phyloP scores from a whole-genome alignment of 2,888 invertebrate species.

The Ryuthela nishihirai region DNA sequence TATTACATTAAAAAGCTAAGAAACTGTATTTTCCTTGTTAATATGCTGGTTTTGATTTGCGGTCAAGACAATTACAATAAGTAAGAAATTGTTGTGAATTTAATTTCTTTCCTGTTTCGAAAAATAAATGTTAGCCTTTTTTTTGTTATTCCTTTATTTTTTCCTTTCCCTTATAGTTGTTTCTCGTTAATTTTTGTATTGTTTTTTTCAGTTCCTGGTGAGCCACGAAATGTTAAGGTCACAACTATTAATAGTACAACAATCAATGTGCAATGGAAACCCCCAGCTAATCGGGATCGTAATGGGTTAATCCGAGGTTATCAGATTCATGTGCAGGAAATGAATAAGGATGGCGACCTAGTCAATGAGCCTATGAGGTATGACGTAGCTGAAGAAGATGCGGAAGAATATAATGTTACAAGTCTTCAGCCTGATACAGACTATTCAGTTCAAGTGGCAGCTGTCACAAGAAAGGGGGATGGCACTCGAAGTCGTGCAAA shows the following conservation, averaged over 20 bases:
- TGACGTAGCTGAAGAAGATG: conserved; percentile 75
- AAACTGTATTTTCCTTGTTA: too few relatives aligned
- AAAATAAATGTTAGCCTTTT: too few relatives aligned
- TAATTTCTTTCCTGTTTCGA: too few relatives aligned
- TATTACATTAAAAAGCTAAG: too few relatives aligned
- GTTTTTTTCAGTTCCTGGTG: conserved; percentile 79
- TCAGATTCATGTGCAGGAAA: conserved; percentile 91
- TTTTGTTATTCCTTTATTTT: too few relatives aligned
- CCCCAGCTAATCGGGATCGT: conserved; percentile 82
- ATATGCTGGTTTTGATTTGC: too few relatives aligned
- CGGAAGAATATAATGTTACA: conserved; percentile 72
- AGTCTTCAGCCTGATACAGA: conserved; percentile 92
- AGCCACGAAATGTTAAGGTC: conserved; percentile 88
- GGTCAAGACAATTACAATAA: too few relatives aligned
- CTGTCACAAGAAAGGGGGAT: conserved; percentile 93
- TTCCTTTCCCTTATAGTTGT: too few relatives aligned
- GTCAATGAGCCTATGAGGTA: conserved; percentile 80
- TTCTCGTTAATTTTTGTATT: conserved; percentile 2
- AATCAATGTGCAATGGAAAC: conserved; percentile 90
- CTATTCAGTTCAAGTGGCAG: conserved; percentile 85
- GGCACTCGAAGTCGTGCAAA: conserved; percentile 86
- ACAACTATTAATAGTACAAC: conserved; percentile 92
- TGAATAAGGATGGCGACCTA: conserved; percentile 73
- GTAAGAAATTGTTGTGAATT: too few relatives aligned
- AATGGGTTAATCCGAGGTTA: conserved; percentile 96